Base-by-base conservation (phyloP, 2,113 vertebrate genomes). In the Eublepharis macularius region DNA sequence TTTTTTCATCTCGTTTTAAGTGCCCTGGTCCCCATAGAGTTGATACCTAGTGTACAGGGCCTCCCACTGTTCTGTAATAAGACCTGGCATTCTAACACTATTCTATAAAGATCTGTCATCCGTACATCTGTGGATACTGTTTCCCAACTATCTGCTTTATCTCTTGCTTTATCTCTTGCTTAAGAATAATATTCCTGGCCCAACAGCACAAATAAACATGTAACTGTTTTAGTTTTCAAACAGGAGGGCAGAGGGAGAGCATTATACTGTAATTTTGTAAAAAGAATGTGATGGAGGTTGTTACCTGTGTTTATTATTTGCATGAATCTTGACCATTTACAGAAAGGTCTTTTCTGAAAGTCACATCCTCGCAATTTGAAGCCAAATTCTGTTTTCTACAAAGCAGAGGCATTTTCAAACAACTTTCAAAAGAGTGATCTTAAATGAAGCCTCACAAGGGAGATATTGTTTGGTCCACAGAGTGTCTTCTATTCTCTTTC, bases 1-100 rank as follows among this genome's bases (percentile, higher is more conserved):
- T 95, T 94, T 96, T 97, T 97, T 96, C 95, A 96, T 97, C 96
- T 96, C 94, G 89, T 95, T 97, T 97, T 97, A 96, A 97, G 97
- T 97, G 97, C 94, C 92, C 91, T 94, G 94, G 97, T 98, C 98
- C 97, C 97, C 94, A 92, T 93, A 97, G 98, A 97, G 95, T 95
- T 69, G 92, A 92, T 95, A 93, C 95, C 90, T 96, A 96, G 96
- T 75, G 80, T 96, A 96, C 95, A 95, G 96, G 96, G 97, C 95
- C 96, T 96, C 97, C 97, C 95, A 96, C 92, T 92, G 95, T 95
- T 97, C 95, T 90, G 93, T 98, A 98, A 98, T 98, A 98, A 97
- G 97, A 97, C 96, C 95, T 95, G 96, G 97, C 96, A 94, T 97
- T 96, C 96, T 97, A 98, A 96, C 96, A 96, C 95, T 95, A 91